A percentile compares a stretch with the other conserved stretches of the same genome.
phyloP scores from a whole-genome alignment of 2,113 vertebrate genomes.

The Anguilla rostrata region DNA sequence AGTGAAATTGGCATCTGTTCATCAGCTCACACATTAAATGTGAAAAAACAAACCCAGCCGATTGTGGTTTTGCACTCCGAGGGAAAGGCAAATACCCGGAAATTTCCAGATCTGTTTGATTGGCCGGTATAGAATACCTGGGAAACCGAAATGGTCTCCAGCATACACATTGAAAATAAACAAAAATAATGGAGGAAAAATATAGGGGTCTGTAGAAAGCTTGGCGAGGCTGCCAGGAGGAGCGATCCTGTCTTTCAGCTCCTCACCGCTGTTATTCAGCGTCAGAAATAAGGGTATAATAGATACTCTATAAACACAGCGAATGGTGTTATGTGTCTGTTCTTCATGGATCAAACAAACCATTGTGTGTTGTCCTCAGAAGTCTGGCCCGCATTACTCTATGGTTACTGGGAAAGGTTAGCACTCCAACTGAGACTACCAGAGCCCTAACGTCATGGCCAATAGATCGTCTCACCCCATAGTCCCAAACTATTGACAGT shows the following conservation, averaged over 20 bases:
- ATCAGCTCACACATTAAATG: conserved; percentile 21
- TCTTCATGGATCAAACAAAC: background rate
- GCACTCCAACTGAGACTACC: background rate
- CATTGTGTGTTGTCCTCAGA: background rate
- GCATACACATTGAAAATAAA: conserved; percentile 28
- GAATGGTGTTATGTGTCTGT: conserved; percentile 62
- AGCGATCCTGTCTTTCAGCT: conserved; percentile 50
- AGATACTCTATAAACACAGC: conserved; percentile 60
- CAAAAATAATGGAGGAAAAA: conserved; percentile 50
- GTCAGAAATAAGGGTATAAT: conserved; percentile 51
- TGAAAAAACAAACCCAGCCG: conserved; percentile 18
- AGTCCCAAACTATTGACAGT: background rate
- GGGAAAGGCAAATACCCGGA: conserved; percentile 23
- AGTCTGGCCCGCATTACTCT: background rate
- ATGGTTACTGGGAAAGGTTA: background rate
- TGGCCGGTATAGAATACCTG: conserved; percentile 58
- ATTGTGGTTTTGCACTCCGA: conserved; percentile 23
- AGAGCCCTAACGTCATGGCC: background rate
- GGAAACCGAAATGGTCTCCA: conserved; percentile 54
- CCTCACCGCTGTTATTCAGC: conserved; percentile 44
- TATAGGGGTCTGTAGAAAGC: conserved; percentile 49
- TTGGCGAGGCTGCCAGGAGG: conserved; percentile 59
- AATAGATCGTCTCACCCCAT: background rate
- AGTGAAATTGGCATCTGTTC: conserved; percentile 14
- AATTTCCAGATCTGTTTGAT: conserved; percentile 45